Conservation (phyloP, 2,888 invertebrate genomes). For the Synanthedon formicaeformis region DNA sequence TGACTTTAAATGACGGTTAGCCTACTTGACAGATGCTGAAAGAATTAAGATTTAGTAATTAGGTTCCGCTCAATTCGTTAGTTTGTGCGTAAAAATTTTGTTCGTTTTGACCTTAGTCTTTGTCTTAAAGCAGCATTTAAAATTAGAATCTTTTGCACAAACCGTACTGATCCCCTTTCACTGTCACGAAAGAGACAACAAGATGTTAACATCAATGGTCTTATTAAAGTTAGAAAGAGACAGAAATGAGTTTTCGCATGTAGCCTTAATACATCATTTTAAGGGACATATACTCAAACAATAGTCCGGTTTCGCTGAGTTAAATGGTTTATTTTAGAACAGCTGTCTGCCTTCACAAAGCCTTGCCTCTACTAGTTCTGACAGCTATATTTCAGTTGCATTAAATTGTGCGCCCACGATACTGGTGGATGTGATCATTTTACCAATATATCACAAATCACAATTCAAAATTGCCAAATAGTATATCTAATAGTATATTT, state of each 20-base stretch:
- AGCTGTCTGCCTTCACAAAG: constrained; percentile 2
- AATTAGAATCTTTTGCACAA: constrained; percentile 1
- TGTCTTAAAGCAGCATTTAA: too few species aligned
- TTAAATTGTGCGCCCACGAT: neutral
- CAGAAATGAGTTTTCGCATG: constrained; percentile 7
- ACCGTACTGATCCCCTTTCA: constrained; percentile 34
- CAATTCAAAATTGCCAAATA: too few species aligned
- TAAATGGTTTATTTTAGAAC: neutral
- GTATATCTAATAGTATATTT: too few species aligned
- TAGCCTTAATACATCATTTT: constrained; percentile 7
- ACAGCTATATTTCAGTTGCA: neutral
- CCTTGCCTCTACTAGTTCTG: neutral
- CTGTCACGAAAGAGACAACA: constrained; percentile 18
- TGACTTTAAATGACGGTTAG: too few species aligned
- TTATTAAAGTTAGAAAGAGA: constrained; percentile 12
- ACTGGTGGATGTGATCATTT: neutral
- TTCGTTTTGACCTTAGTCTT: too few species aligned
- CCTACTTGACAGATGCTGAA: too few species aligned
- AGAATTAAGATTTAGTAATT: too few species aligned
- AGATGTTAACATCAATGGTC: constrained; percentile 18
- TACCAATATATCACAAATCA: too few species aligned
- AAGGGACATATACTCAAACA: neutral
- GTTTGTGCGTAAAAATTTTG: too few species aligned
- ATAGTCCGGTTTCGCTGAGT: neutral
- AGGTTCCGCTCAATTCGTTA: too few species aligned